phyloP scores from a whole-genome alignment of 2,888 invertebrate genomes.

The Gerris lacustris region DNA sequence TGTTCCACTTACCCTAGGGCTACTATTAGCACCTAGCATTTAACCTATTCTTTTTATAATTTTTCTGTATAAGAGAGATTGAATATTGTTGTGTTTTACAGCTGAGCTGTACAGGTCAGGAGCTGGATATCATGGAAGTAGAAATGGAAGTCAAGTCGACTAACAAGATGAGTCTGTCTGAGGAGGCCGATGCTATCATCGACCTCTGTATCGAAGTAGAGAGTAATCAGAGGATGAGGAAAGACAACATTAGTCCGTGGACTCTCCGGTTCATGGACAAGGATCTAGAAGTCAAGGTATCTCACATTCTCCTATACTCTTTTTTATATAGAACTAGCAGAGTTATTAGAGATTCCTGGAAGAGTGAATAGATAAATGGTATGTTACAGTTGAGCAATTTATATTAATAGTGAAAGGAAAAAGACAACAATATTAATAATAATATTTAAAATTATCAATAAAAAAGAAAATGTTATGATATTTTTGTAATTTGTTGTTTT shows the following conservation, averaged over 20 bases:
- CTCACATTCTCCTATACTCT: no score
- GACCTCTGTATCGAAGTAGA: conserved; percentile 78
- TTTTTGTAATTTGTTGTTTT: no score
- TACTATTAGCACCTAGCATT: no score
- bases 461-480: no score
- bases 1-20: no score
- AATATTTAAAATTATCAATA: no score
- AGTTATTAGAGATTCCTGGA: conserved; percentile 10
- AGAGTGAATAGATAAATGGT: conserved; percentile 1
- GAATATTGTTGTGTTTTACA: no score
- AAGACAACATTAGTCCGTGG: conserved; percentile 74
- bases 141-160: conserved; percentile 31
- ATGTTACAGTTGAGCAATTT: no score
- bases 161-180: conserved; percentile 33
- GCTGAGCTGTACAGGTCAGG: not conserved
- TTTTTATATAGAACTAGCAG: conserved; percentile 20
- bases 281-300: conserved; percentile 64
- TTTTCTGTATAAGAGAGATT: no score
- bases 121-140: conserved; percentile 35
- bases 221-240: conserved; percentile 76
- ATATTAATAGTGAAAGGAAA: no score
- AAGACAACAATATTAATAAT: no score
- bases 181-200: conserved; percentile 61
- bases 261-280: conserved; percentile 74
- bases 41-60: no score